Evolutionary conservation across 2,888 invertebrate genomes (phyloP), one percentile per base, ranked within the genome.

Genomic region (Pantelozetes paolii): DNA sequence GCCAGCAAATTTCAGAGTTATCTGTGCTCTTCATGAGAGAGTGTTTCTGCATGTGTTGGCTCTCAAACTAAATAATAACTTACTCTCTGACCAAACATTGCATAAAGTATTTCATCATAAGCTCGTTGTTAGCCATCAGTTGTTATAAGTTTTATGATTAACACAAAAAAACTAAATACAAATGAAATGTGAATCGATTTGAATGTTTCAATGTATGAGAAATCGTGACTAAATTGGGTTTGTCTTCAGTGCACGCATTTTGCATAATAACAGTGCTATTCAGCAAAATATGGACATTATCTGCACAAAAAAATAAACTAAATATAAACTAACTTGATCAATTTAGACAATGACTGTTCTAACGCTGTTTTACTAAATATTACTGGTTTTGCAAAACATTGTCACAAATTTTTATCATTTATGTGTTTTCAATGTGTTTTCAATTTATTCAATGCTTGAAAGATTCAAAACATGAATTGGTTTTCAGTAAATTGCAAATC

Each of bases 171-270:
- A 6, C 5, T 13, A 32, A 64, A 36, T 20, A n/a, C 32, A 5
- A 64, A 57, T 18, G 1, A 64, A 64, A 64, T 64, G 36, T 59
- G 28, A 64, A 64, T 64, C 32, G 32, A 64, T 64, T 64, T 9
- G 5, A 30, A 8, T 18, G 30, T n/a, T n/a, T n/a, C n/a, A 64
- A 36, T 36, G 28, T 5, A 57, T 57, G 57, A 64, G 32, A 64
- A 64, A 36, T 64, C 64, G 64, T 64, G 64, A 64, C 64, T 64
- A 64, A 64, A 64, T 64, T 64, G 64, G 64, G 64, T n/a, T 64
- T 32, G 64, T 64, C 64, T 64, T 64, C 36, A 13, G 13, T 26
- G 64, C 64, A 64, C 64, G 64, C 64, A 64, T 15, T 64, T 36
- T 64, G 64, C 64, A 64, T 64, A 62, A 54, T 54, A 54, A 15